Percentiles rank a stretch among this genome's conserved stretches.
Conservation (phyloP, 2,888 invertebrate genomes). For the Cerastis rubricosa region DNA sequence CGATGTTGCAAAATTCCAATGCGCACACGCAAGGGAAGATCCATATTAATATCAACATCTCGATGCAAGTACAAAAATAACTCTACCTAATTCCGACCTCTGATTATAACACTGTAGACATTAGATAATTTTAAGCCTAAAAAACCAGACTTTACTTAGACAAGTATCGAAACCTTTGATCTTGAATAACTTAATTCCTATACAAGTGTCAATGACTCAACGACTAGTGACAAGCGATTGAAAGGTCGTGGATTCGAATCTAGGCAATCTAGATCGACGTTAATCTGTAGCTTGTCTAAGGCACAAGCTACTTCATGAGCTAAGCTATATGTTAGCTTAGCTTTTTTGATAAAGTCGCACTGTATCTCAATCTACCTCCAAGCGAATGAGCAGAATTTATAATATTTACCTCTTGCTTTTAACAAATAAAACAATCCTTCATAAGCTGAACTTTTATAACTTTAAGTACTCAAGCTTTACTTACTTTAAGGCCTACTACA, state of each 20-base stretch:
- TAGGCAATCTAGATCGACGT: conserved; percentile 7
- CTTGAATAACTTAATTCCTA: conserved; percentile 43
- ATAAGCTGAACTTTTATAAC: too few relatives aligned
- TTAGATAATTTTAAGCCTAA: background rate
- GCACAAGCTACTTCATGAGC: background rate
- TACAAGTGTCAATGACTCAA: conserved; percentile 42
- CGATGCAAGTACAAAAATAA: too few relatives aligned
- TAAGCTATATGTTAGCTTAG: background rate
- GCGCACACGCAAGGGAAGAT: too few relatives aligned
- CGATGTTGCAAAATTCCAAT: too few relatives aligned
- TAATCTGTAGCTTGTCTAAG: background rate
- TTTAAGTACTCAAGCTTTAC: background rate
- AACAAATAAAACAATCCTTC: too few relatives aligned
- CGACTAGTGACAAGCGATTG: conserved; percentile 26
- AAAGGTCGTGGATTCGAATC: conserved; percentile 31
- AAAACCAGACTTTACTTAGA: conserved; percentile 16
- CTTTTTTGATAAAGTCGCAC: background rate
- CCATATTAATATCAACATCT: too few relatives aligned
- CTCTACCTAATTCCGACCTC: too few relatives aligned
- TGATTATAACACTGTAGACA: too few relatives aligned
- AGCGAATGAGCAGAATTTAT: too few relatives aligned
- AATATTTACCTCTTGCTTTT: too few relatives aligned
- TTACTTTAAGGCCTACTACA: background rate
- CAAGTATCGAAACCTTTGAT: conserved; percentile 29
- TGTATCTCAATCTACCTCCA: too few relatives aligned